Conservation (phyloP, 2,113 vertebrate species). For the Nothoprocta pentlandii region DNA sequence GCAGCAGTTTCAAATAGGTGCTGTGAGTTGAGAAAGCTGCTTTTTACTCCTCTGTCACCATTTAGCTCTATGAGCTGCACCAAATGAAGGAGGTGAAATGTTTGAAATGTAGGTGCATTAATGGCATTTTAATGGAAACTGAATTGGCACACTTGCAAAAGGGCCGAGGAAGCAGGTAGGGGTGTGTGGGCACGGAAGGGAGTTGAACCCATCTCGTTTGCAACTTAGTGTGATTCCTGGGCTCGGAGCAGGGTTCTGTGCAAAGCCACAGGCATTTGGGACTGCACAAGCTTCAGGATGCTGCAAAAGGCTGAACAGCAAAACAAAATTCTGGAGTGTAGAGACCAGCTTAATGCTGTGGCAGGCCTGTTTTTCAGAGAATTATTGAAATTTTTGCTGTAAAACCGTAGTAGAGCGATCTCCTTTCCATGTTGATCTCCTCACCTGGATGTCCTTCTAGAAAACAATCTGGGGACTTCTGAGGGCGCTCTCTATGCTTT, state of each 20-base stretch:
- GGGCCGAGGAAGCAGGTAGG: not conserved
- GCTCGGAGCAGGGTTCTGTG: not conserved
- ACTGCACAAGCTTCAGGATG: not conserved
- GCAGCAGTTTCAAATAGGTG: not conserved
- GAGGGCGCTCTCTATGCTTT: not conserved
- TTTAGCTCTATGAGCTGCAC: not conserved
- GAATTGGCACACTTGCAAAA: not conserved
- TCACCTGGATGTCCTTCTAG: rapidly evolving
- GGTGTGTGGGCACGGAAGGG: rapidly evolving
- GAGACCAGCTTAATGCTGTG: not conserved
- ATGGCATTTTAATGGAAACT: not conserved
- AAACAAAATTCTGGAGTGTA: not conserved
- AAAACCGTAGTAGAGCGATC: not conserved
- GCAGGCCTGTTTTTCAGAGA: not conserved
- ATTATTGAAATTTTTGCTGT: not conserved
- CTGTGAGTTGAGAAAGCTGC: not conserved
- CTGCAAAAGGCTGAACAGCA: not conserved
- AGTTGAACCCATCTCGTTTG: not conserved
- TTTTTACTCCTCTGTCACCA: not conserved
- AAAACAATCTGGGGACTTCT: not conserved
- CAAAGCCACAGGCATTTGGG: not conserved
- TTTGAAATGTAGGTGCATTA: not conserved
- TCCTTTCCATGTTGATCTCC: not conserved
- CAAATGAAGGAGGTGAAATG: not conserved
- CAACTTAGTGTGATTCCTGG: not conserved